Evolutionary conservation across 2,888 invertebrate species (phyloP).

Genomic region (Nemurella pictetii): DNA sequence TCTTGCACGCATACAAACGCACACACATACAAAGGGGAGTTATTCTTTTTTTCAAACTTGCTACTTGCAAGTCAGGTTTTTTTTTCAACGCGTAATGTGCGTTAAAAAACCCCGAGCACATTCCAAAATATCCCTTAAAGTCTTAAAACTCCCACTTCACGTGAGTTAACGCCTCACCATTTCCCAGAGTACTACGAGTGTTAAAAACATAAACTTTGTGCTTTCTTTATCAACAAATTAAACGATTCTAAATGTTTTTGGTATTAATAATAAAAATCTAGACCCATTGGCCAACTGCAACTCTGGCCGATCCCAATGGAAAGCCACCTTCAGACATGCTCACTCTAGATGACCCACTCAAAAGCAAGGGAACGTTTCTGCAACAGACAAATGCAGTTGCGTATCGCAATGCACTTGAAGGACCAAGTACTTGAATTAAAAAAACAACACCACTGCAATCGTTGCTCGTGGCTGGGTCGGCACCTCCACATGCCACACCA

Average conservation of each 20-base stretch:
- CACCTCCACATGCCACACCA: no score
- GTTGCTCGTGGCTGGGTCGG: no score
- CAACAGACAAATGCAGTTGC: no score
- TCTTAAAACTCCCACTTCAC: not conserved
- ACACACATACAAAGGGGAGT: not conserved
- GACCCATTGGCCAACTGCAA: not conserved
- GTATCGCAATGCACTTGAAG: no score
- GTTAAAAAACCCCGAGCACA: not conserved
- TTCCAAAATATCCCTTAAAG: constrained; percentile 1
- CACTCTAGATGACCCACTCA: not conserved
- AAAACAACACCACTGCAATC: no score
- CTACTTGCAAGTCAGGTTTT: constrained; percentile 19
- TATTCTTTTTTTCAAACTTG: not conserved
- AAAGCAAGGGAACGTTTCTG: no score
- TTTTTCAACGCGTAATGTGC: constrained; percentile 7
- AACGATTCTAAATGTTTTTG: not conserved
- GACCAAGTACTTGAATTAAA: no score
- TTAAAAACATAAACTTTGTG: not conserved
- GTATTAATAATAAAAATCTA: not conserved
- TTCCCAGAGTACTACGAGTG: not conserved
- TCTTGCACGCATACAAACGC: no score
- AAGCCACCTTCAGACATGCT: not conserved
- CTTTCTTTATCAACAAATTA: not conserved
- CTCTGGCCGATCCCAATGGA: not conserved
- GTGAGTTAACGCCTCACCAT: not conserved